Evolutionary conservation across 2,797 vertebrate species (phyloP).

Genomic region (Sebastes dallii): DNA sequence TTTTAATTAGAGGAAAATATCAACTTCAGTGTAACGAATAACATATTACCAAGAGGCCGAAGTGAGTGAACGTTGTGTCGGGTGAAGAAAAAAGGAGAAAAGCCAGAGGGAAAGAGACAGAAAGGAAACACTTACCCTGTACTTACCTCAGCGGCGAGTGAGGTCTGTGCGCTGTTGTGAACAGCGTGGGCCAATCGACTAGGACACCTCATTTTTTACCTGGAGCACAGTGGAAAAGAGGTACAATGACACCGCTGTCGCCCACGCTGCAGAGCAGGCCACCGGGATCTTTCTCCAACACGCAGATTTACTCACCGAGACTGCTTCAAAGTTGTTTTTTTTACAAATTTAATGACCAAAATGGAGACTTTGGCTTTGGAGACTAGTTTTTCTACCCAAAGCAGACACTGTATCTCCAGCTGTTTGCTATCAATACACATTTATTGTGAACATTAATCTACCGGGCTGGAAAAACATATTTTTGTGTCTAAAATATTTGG

Average conservation of each 20-base stretch:
- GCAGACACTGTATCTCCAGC: no score
- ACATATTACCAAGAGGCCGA: conserved; percentile 9
- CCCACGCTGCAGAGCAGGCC: conserved; percentile 21
- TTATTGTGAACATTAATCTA: no score
- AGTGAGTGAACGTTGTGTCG: conserved; percentile 22
- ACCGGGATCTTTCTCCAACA: neutral
- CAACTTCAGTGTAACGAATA: conserved; percentile 31
- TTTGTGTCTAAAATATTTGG: no score
- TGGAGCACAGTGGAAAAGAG: conserved; percentile 48
- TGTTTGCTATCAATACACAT: no score
- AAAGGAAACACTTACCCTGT: conserved; percentile 35
- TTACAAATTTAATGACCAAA: neutral
- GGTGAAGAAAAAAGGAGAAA: conserved; percentile 11
- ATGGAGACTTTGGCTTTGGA: neutral
- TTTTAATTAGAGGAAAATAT: conserved; percentile 49
- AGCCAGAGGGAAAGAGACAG: neutral
- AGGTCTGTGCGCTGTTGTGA: conserved; percentile 39
- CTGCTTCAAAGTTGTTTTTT: neutral
- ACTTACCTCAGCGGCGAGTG: conserved; percentile 16
- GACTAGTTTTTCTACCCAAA: no score
- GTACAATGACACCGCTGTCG: conserved; percentile 33
- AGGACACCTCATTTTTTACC: conserved; percentile 70
- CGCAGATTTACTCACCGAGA: neutral
- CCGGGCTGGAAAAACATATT: no score
- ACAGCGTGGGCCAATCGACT: conserved; percentile 58